Conservation (phyloP, 2,113 vertebrate species). For the Saguinus imperator region DNA sequence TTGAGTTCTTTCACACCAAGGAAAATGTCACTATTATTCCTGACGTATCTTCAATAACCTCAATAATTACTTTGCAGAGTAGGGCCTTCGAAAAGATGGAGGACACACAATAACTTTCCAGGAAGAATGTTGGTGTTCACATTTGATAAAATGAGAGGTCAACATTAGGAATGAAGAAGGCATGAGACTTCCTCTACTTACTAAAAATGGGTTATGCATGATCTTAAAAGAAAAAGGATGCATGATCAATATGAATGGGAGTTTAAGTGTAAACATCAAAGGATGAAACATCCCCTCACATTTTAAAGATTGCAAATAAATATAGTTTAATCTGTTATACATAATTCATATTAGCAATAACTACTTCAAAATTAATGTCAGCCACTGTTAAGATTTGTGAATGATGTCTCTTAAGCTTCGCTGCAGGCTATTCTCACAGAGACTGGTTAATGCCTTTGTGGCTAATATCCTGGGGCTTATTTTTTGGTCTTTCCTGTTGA, state of each 20-base stretch:
- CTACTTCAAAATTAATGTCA: constrained; percentile 45
- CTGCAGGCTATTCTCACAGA: not conserved
- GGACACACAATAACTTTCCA: not conserved
- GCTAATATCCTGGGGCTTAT: constrained; percentile 50
- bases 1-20: not conserved
- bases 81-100: rapidly evolving
- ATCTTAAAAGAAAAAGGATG: not conserved
- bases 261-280: not conserved
- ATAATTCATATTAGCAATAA: constrained; percentile 21
- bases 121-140: not conserved
- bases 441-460: not conserved
- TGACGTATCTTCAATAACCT: not conserved
- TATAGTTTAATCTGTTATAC: not conserved
- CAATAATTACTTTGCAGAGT: not conserved
- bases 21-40: not conserved
- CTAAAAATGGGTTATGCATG: not conserved
- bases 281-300: not conserved
- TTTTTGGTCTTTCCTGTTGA: constrained; percentile 53
- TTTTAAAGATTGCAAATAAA: constrained; percentile 35
- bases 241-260: not conserved
- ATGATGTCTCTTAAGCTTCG: not conserved
- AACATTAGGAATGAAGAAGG: not conserved
- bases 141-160: not conserved
- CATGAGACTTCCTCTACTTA: not conserved
- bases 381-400: constrained; percentile 11